Conservation (phyloP, 2,113 vertebrate genomes). For the Prunella himalayana region DNA sequence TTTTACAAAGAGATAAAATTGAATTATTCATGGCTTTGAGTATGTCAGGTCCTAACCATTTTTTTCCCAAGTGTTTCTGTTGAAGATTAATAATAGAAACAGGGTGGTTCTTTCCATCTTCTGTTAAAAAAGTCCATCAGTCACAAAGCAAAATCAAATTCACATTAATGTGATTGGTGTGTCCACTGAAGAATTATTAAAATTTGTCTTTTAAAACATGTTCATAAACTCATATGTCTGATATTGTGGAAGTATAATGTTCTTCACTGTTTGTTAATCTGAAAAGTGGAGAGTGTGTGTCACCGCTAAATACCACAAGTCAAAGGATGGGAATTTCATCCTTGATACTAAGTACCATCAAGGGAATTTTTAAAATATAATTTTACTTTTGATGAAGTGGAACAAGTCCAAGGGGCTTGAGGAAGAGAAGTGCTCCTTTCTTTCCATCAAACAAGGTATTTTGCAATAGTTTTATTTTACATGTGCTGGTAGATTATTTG, state of each 20-base stretch:
- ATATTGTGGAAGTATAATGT: background rate
- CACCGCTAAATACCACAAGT: background rate
- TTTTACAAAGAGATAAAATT: background rate
- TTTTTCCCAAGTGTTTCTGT: background rate
- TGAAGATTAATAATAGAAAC: background rate
- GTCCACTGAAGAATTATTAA: background rate
- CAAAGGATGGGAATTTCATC: background rate
- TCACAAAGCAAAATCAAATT: background rate
- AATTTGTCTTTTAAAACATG: background rate
- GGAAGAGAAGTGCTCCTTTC: background rate
- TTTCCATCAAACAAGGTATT: background rate
- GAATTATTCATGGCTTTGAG: background rate
- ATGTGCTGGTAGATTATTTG: background rate
- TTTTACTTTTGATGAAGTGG: background rate
- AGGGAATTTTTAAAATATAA: background rate
- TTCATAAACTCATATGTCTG: background rate
- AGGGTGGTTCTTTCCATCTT: background rate
- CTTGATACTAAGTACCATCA: background rate
- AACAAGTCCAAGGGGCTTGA: background rate
- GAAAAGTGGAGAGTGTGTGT: background rate
- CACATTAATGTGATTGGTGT: background rate
- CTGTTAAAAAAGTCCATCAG: background rate
- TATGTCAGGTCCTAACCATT: background rate
- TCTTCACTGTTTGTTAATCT: background rate
- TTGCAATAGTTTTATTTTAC: background rate